Base-by-base conservation (phyloP, 2,888 invertebrate species). In the Isoperla grammatica region DNA sequence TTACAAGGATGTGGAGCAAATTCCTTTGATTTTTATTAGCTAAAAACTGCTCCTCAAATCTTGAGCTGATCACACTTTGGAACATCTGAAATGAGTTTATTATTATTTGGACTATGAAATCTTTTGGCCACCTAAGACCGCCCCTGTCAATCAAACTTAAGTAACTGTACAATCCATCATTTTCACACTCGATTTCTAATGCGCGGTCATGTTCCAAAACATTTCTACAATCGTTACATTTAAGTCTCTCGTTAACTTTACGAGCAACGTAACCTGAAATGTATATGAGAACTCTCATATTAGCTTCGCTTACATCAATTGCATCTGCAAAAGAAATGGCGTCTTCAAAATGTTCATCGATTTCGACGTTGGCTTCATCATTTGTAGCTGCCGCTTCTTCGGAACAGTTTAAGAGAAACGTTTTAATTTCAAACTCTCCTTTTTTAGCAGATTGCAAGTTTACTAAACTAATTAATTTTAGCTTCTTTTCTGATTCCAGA, bases 401-500 rank as follows among this genome's bases (percentile, higher is more conserved):
- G 2, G 17, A 45, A 17, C 19, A 13, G 19, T 11, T 45, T 11
- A 6, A n/a, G 15, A 13, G 17, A 11, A 45, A 45, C 5, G 45
- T 17, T 13, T 45, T 45, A 15, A 45, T 17, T 5, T 17, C 15
- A 19, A 45, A 45, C 9, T 45, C 45, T 11, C 45, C 45, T 15
- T 2, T 5, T 11, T 45, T 45, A 5, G 45, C 45, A 5, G 45
- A 45, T 17, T 45, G 6, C 11, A 45, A 11, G 19, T 11, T 17
- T 5, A 45, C 17, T 3, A 45, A 17, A 17, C 17, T 17, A 13
- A 45, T 17, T 2, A 45, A 39, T 39, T 29, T 60, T 1, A 64
- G 40, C 53, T 62, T 63, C 15, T 53, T 54, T 55, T 62, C 63
- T 37, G 63, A 62, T 50, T 65, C 62, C 39, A 65, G 42, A n/a